A percentile compares a stretch with the other conserved stretches of the same genome.
Conservation (phyloP, 2,797 vertebrate species). For the Amphiprion clarkii region DNA sequence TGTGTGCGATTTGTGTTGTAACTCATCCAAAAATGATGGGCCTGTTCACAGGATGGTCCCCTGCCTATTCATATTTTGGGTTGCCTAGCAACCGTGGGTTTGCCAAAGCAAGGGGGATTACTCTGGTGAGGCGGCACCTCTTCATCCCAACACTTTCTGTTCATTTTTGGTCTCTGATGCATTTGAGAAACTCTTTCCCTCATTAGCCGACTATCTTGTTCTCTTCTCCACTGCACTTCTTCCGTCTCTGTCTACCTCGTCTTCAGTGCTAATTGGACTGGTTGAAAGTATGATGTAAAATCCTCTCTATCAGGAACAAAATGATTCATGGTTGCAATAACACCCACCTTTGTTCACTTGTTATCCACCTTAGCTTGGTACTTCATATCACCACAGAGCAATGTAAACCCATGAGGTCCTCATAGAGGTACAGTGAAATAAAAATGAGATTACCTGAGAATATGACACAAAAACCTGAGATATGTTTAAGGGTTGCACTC, state of each 20-base stretch:
- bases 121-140: slow-evolving; percentile 61
- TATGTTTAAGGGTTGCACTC: neutral
- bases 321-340: slow-evolving; percentile 23
- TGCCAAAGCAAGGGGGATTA: slow-evolving; percentile 65
- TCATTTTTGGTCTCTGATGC: slow-evolving; percentile 27
- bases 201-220: slow-evolving; percentile 18
- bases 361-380: slow-evolving; percentile 2
- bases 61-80: slow-evolving; percentile 82
- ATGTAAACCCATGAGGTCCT: slow-evolving; percentile 11
- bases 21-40: slow-evolving; percentile 81
- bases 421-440: neutral
- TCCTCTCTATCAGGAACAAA: slow-evolving; percentile 4
- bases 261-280: slow-evolving; percentile 22
- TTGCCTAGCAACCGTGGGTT: slow-evolving; percentile 80
- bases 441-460: slow-evolving; percentile 19
- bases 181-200: slow-evolving; percentile 25
- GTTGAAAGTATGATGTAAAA: slow-evolving; percentile 23
- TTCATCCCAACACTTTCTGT: slow-evolving; percentile 40
- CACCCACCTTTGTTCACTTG: slow-evolving; percentile 15
- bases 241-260: neutral
- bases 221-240: slow-evolving; percentile 17
- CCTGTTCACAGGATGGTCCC: slow-evolving; percentile 63
- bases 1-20: slow-evolving; percentile 63
- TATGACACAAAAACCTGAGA: neutral
- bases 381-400: slow-evolving; percentile 13